Conservation (phyloP, 2,113 vertebrate genomes). For the Terrapene triunguis region DNA sequence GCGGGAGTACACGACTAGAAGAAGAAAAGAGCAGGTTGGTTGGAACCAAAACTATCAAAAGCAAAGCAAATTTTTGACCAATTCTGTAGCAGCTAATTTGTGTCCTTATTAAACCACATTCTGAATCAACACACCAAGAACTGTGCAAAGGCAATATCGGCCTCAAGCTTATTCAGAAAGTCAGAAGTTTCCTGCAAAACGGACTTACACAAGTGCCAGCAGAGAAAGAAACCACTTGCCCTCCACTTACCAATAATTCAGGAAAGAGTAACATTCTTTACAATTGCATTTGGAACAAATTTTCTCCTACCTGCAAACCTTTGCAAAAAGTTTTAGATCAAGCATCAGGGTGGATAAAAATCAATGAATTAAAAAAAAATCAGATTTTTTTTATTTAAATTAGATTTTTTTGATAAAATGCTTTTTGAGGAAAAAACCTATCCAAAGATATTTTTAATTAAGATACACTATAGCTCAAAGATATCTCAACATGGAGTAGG, state of each 20-base stretch:
- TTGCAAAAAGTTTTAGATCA: background rate
- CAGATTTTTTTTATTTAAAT: no score
- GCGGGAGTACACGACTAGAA: background rate
- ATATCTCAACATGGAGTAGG: no score
- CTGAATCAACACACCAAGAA: background rate
- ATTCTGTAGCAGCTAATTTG: background rate
- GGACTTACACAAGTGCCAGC: background rate
- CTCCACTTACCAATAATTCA: background rate
- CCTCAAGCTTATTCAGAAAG: background rate
- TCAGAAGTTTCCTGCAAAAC: background rate
- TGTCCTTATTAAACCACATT: background rate
- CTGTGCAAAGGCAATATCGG: background rate
- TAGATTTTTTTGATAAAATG: no score
- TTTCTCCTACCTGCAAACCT: background rate
- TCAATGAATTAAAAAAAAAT: no score
- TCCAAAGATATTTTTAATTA: no score
- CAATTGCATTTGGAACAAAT: background rate
- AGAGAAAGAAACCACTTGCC: background rate
- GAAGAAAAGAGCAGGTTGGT: conserved; percentile 5
- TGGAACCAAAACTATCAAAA: background rate
- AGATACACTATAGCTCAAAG: no score
- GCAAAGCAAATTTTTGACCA: background rate
- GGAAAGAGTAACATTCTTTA: background rate
- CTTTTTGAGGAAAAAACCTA: no score
- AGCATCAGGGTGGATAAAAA: background rate